Evolutionary conservation across 2,888 invertebrate genomes (phyloP), one percentile per base, ranked within the genome.

Genomic region (Drosophila neutralis): DNA sequence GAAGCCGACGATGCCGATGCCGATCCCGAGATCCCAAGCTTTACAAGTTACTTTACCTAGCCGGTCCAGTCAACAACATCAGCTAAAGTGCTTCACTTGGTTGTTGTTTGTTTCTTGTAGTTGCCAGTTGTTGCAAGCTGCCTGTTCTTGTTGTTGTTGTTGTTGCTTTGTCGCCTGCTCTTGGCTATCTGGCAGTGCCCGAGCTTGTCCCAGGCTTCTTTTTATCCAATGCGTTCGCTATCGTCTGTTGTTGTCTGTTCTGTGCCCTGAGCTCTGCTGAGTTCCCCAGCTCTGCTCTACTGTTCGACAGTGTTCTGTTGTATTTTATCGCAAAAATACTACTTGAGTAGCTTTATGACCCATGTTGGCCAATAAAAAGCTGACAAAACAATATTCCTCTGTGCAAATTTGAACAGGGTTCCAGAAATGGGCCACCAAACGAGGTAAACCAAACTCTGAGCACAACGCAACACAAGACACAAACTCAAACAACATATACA

Each of bases 281-380:
- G 45, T 15, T 45, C 35, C 45, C 35, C 29, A 38, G 69, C 69
- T 36, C 58, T 57, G 53, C 53, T 35, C 61, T 56, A 53, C 56
- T 71, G 65, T 67, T 66, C 35, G 64, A 40, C 61, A 63, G 70
- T 86, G 87, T 69, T 76, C 83, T 70, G 89, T 90, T 84, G 87
- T 90, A 91, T 90, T 91, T 90, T 90, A 90, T 90, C 91, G 89
- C 90, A 88, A 91, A 90, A 90, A 90, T 90, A 90, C 89, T 90
- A 90, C 89, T 91, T 86, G 89, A 90, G 89, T 90, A 90, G 89
- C 89, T 87, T 85, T 88, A 84, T 88, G 87, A 84, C 82, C 80
- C 86, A 91, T 90, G 89, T 91, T 76, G 80, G 82, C 82, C 91
- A 90, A 91, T 91, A 90, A 90, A 91, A 90, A 91, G 80, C 91